Conservation (phyloP, 1,140 invertebrate species). For the Drosophila subobscura region DNA sequence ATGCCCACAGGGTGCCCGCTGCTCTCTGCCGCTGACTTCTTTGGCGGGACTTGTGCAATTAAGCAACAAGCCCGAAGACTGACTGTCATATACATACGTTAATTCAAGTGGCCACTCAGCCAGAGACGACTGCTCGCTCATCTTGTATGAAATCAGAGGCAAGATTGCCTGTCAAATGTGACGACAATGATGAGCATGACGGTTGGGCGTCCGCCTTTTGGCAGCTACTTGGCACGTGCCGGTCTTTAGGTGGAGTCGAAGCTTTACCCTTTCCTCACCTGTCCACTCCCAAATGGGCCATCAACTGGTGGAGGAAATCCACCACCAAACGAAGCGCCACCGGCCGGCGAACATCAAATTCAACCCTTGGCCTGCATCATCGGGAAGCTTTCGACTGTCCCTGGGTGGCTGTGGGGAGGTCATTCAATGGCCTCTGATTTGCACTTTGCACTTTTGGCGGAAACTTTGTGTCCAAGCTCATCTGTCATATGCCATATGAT, state of each 20-base stretch:
- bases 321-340: slow-evolving; percentile 39
- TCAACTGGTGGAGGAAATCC: slow-evolving; percentile 52
- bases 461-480: slow-evolving; percentile 34
- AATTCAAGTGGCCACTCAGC: slow-evolving; percentile 70
- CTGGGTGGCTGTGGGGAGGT: slow-evolving; percentile 5
- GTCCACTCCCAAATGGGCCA: slow-evolving; percentile 39
- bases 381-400: slow-evolving; percentile 41
- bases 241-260: slow-evolving; percentile 44
- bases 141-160: slow-evolving; percentile 50
- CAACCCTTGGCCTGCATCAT: slow-evolving; percentile 44
- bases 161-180: slow-evolving; percentile 72
- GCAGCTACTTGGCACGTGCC: slow-evolving; percentile 79
- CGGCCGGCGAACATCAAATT: slow-evolving; percentile 25
- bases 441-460: slow-evolving; percentile 20
- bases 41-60: slow-evolving; percentile 58
- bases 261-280: slow-evolving; percentile 36
- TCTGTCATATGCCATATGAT: slow-evolving; percentile 18
- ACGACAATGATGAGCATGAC: slow-evolving; percentile 35
- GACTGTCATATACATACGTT: slow-evolving; percentile 70
- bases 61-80: slow-evolving; percentile 56
- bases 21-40: not conserved
- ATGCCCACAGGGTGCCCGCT: slow-evolving; percentile 13
- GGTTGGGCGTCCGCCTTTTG: slow-evolving; percentile 59
- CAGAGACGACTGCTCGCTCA: slow-evolving; percentile 28
- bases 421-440: slow-evolving; percentile 66